Percentiles rank a stretch among this genome's conserved stretches.
Evolutionary conservation across 2,113 vertebrate species (phyloP).

Genomic region (Pantherophis guttatus): DNA sequence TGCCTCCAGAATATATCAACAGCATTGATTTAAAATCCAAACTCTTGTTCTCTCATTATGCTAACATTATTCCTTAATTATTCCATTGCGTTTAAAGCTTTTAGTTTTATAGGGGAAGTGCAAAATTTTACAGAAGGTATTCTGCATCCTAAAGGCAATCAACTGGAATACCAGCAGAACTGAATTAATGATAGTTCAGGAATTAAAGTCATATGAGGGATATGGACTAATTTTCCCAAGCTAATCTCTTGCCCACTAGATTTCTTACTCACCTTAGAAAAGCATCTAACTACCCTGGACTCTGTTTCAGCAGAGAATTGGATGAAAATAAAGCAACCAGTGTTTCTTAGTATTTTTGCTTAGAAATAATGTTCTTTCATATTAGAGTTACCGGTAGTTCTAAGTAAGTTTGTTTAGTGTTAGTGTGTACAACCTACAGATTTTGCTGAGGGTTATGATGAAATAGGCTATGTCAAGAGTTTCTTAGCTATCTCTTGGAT

Average conservation of each 20-base stretch:
- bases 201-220: neutral
- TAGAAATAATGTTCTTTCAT: neutral
- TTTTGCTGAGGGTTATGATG: neutral
- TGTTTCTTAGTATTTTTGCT: neutral
- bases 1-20: constrained; percentile 10
- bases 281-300: neutral
- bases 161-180: neutral
- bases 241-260: too few species aligned
- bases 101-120: neutral
- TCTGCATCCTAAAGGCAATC: neutral
- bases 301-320: neutral
- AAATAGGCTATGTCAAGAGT: neutral
- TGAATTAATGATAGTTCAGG: neutral
- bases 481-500: neutral
- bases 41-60: neutral
- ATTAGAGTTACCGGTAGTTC: neutral
- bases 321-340: neutral
- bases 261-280: neutral
- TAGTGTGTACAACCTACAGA: neutral
- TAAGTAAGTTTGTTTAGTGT: neutral
- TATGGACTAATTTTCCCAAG: neutral
- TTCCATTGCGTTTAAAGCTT: neutral
- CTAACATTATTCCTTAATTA: neutral
- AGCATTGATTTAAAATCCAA: constrained; percentile 13
- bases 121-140: neutral